A percentile compares a stretch with the other conserved stretches of the same genome.
These are phyloP conservation scores for Hecatera dysodea DNA, from an alignment of 2,888 invertebrate species.

Conservation along the genomic window DNA sequence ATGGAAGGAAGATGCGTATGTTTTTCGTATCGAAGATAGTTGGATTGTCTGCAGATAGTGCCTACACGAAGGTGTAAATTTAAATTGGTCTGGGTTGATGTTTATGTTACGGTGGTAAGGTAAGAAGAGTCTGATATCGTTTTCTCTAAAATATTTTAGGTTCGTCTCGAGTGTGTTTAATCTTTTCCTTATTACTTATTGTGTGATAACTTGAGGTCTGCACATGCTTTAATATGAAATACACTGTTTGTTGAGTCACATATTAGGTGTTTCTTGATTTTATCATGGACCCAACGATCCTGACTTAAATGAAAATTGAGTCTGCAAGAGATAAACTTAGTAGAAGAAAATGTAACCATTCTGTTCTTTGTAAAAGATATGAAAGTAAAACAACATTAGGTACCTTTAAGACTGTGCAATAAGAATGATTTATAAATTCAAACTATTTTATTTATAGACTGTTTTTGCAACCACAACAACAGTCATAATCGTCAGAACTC, in stretches of 20 bases:
- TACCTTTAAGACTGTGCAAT: background rate
- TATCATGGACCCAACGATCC: background rate
- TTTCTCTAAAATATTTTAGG: conserved; percentile 42
- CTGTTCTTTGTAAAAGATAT: background rate
- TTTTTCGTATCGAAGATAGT: conserved; percentile 66
- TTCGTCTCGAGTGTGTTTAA: conserved; percentile 31
- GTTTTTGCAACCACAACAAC: too few species aligned
- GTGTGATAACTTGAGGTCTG: conserved; percentile 23
- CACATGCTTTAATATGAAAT: conserved; percentile 23
- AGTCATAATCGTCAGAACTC: too few species aligned
- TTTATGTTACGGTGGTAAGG: conserved; percentile 46
- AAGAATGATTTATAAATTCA: too few species aligned
- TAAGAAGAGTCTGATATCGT: conserved; percentile 37
- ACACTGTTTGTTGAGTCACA: background rate
- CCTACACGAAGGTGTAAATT: conserved; percentile 63
- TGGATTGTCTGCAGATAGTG: conserved; percentile 61
- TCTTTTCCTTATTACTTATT: conserved; percentile 56
- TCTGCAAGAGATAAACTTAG: background rate
- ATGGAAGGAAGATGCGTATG: conserved; percentile 63
- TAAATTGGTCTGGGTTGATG: conserved; percentile 57
- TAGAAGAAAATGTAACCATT: background rate
- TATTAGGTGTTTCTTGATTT: conserved; percentile 5
- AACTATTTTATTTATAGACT: background rate
- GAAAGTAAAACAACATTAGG: background rate
- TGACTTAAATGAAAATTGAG: too few species aligned